These are phyloP conservation scores for Idaea aversata DNA, from an alignment of 2,888 invertebrate species.

Conservation along the genomic window DNA sequence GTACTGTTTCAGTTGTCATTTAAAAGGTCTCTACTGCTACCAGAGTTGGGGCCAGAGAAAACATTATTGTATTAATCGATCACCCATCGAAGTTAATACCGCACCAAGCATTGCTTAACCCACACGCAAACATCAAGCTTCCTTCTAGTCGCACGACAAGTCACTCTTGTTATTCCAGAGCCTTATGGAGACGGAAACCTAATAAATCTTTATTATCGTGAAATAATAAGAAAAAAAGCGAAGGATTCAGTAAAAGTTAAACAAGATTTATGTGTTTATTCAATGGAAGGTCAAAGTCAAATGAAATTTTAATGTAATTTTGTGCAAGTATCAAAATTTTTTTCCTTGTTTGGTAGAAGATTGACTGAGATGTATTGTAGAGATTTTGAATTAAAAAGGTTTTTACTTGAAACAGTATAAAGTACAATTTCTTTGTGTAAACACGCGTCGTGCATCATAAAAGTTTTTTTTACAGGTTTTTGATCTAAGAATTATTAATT, in stretches of 20 bases:
- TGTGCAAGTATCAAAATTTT: conserved; percentile 53
- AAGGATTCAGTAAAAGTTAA: conserved; percentile 26
- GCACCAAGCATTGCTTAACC: too few relatives aligned
- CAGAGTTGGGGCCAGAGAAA: neutral
- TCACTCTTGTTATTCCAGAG: neutral
- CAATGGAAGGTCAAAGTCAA: conserved; percentile 39
- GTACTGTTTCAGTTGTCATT: too few relatives aligned
- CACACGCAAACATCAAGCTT: neutral
- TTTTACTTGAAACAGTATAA: too few relatives aligned
- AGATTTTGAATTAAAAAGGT: conserved; percentile 55
- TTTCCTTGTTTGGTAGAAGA: conserved; percentile 44
- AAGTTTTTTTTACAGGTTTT: too few relatives aligned
- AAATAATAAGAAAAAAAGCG: conserved; percentile 4
- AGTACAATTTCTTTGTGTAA: too few relatives aligned
- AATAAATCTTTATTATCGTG: conserved; percentile 1
- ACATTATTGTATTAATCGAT: neutral
- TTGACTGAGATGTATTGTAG: conserved; percentile 67
- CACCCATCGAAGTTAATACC: too few relatives aligned
- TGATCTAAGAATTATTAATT: too few relatives aligned
- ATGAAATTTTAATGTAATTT: conserved; percentile 43
- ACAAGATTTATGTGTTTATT: conserved; percentile 41
- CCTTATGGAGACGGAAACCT: neutral
- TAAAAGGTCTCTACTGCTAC: too few relatives aligned
- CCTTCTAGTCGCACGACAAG: neutral
- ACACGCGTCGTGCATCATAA: too few relatives aligned